phyloP scores from a whole-genome alignment of 2,797 vertebrate genomes.

The Netta rufina region DNA sequence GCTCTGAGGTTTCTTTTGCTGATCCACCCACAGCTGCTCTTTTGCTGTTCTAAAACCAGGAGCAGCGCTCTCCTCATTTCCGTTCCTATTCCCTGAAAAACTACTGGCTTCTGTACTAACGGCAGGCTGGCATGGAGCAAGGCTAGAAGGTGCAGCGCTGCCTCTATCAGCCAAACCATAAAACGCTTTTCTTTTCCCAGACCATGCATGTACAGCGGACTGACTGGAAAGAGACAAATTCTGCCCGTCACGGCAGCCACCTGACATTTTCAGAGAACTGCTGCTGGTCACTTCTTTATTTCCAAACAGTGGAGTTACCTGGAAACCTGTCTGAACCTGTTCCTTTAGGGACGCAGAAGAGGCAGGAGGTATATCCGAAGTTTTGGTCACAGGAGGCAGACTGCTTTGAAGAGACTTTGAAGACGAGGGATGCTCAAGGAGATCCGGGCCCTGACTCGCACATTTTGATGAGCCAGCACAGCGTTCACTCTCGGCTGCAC shows the following conservation, averaged over 20 bases:
- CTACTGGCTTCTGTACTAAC: conserved; percentile 44
- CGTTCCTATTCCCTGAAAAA: conserved; percentile 32
- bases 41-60: conserved; percentile 88
- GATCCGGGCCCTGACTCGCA: neutral
- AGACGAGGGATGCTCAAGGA: neutral
- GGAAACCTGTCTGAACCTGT: conserved; percentile 9
- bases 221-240: conserved; percentile 60
- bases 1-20: conserved; percentile 87
- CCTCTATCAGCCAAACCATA: conserved; percentile 72
- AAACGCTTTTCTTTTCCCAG: conserved; percentile 83
- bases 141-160: conserved; percentile 37
- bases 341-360: neutral
- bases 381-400: neutral
- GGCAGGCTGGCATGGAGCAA: conserved; percentile 9
- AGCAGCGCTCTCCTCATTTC: conserved; percentile 63
- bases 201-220: conserved; percentile 67
- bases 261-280: conserved; percentile 46
- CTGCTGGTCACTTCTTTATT: conserved; percentile 44
- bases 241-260: conserved; percentile 16
- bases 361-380: neutral
- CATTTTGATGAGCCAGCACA: conserved; percentile 22
- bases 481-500: neutral
- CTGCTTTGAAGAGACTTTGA: conserved; percentile 10
- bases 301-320: conserved; percentile 73
- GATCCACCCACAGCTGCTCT: conserved; percentile 88